Base-by-base conservation (phyloP, 2,113 vertebrate species). In the Halcyon senegalensis region DNA sequence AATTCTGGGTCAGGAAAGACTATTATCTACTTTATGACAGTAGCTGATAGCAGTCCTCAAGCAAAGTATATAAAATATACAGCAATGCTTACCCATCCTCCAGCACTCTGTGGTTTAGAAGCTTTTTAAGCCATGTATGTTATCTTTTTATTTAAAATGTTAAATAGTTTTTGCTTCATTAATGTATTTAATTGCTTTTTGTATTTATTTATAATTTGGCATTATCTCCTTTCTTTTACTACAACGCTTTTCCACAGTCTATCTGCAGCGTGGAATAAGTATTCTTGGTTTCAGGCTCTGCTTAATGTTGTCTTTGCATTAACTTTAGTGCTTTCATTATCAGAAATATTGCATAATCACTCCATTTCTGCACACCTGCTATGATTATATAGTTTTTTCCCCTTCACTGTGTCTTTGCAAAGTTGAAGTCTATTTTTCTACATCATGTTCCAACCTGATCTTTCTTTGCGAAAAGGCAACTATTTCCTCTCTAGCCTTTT, bases 11-110 rank as follows among this genome's bases (percentile, higher is more conserved):
- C 79, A 90, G 63, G 53, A 86, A 92, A 93, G 53, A 19, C 62
- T 82, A 30, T 80, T 80, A 84, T 55, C 58, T 84, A 24, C 39
- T 90, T 82, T 87, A 76, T 91, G 66, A 87, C 43, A 75, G 67
- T 83, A 90, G 70, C 58, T 90, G 74, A 90, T 85, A 87, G 46
- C 37, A 67, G 24, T 95, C 82, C 53, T 94, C 33, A 51, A 93
- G 66, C 37, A 85, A 95, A 68, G 81, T 77, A 33, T 74, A 60
- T 48, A 72, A 89, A 89, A 84, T 43, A 67, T 46, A 78, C 11
- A 68, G 25, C 75, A 82, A 67, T 39, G 31, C 46, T 79, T 75
- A 19, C 7, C 11, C 30, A 56, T 69, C 53, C 82, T 82, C 72
- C 62, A 92, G 5, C 24, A 46, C 23, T 67, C 16, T 64, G 7